Conservation (phyloP, 2,888 invertebrate species). For the Thera obeliscata region DNA sequence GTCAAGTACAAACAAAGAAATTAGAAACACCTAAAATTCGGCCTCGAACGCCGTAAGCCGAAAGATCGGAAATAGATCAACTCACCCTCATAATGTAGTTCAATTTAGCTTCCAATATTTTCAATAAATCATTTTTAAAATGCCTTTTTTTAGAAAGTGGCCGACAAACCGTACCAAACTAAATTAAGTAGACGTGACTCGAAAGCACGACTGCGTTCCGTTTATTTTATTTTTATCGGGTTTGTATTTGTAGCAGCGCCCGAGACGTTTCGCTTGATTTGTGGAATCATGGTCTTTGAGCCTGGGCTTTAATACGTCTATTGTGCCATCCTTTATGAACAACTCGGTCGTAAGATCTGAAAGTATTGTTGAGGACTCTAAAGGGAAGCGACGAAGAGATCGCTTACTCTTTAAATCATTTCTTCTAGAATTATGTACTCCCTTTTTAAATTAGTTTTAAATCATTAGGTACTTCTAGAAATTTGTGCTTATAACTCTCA, state of each 20-base stretch:
- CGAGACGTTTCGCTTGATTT: conserved; percentile 27
- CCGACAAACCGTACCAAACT: conserved; percentile 59
- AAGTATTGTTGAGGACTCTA: background rate
- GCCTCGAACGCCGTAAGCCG: conserved; percentile 7
- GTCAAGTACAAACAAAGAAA: background rate
- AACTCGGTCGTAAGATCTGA: background rate
- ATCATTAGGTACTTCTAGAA: too few species aligned
- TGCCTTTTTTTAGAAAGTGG: conserved; percentile 55
- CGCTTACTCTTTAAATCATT: background rate
- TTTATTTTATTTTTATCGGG: conserved; percentile 49
- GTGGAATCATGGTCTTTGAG: conserved; percentile 36
- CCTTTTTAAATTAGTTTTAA: too few species aligned
- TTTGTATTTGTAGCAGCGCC: conserved; percentile 39
- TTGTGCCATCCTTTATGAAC: conserved; percentile 5
- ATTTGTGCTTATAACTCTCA: too few species aligned
- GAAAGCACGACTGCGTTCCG: conserved; percentile 55
- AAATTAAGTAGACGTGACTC: conserved; percentile 66
- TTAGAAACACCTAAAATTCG: conserved; percentile 12
- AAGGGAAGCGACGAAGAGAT: background rate
- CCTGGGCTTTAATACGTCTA: conserved; percentile 1
- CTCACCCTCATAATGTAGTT: conserved; percentile 26
- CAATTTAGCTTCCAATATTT: conserved; percentile 38
- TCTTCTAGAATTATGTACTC: background rate
- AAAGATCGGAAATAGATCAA: conserved; percentile 17
- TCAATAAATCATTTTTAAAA: conserved; percentile 41